Conservation (phyloP, 1,140 invertebrate species). For the Cherax quadricarinatus region DNA sequence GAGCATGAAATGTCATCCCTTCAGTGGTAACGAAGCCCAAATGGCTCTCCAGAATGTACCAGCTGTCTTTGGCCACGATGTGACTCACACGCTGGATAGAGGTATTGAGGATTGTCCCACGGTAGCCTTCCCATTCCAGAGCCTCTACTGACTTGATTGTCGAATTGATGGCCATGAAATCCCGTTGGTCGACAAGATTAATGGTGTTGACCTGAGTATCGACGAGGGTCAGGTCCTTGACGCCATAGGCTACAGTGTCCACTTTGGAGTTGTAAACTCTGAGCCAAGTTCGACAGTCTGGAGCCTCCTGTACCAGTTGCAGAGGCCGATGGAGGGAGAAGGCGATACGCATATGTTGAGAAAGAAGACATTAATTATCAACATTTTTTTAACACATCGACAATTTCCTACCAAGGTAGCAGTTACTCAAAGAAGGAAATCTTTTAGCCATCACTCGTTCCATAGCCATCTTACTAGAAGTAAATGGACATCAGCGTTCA, state of each 20-base stretch:
- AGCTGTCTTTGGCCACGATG: constrained; percentile 41
- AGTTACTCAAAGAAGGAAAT: no score
- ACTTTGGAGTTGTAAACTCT: constrained; percentile 50
- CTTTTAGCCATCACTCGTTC: neutral
- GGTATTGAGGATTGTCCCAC: constrained; percentile 44
- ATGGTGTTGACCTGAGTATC: constrained; percentile 30
- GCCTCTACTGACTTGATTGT: constrained; percentile 42
- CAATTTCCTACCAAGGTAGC: no score
- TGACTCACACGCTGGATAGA: constrained; percentile 4
- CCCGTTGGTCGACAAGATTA: constrained; percentile 39
- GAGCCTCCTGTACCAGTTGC: neutral
- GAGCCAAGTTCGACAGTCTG: constrained; percentile 50
- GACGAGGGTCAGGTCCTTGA: constrained; percentile 53
- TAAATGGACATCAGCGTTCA: no score
- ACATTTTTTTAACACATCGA: neutral
- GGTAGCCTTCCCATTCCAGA: constrained; percentile 47
- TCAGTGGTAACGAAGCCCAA: constrained; percentile 23
- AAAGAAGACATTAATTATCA: no score
- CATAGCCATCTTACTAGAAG: no score
- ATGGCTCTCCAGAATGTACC: constrained; percentile 26
- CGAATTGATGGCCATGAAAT: constrained; percentile 65
- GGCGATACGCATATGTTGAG: no score
- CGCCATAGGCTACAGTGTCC: constrained; percentile 35
- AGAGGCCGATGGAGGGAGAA: neutral
- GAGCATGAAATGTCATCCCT: constrained; percentile 45